Evolutionary conservation across 2,888 invertebrate species (phyloP).

Genomic region (Yponomeuta evonymella): DNA sequence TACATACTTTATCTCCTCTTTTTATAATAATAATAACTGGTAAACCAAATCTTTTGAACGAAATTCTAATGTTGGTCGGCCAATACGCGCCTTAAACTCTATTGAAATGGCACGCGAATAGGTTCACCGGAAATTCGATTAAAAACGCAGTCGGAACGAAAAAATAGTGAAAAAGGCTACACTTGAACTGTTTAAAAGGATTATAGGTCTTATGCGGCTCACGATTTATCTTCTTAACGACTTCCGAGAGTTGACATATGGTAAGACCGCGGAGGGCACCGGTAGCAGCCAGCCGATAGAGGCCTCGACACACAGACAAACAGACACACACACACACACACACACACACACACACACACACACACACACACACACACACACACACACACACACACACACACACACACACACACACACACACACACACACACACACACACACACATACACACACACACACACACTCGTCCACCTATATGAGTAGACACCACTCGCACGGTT

Average conservation of each 20-base stretch:
- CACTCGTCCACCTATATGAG: slow-evolving; percentile 31
- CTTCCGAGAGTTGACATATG: slow-evolving; percentile 55
- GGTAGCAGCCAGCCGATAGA: slow-evolving; percentile 1
- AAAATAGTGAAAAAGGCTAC: slow-evolving; percentile 38
- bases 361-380: slow-evolving; percentile 42
- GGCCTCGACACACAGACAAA: not conserved
- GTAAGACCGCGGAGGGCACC: slow-evolving; percentile 20
- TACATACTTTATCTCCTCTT: too few species aligned
- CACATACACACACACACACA: slow-evolving; percentile 40
- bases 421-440: slow-evolving; percentile 42
- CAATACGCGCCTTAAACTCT: not conserved
- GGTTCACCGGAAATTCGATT: slow-evolving; percentile 10
- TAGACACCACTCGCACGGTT: slow-evolving; percentile 44
- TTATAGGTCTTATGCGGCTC: slow-evolving; percentile 53
- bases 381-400: slow-evolving; percentile 42
- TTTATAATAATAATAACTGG: too few species aligned
- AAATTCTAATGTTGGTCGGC: not conserved
- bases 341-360: slow-evolving; percentile 41
- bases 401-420: slow-evolving; percentile 41
- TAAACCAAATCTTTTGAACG: not conserved
- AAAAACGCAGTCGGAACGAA: slow-evolving; percentile 29
- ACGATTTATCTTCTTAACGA: slow-evolving; percentile 68
- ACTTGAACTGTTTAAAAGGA: slow-evolving; percentile 53
- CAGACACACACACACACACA: slow-evolving; percentile 40
- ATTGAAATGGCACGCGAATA: slow-evolving; percentile 8